phyloP scores from a whole-genome alignment of 2,797 vertebrate genomes.

The Chelon auratus region DNA sequence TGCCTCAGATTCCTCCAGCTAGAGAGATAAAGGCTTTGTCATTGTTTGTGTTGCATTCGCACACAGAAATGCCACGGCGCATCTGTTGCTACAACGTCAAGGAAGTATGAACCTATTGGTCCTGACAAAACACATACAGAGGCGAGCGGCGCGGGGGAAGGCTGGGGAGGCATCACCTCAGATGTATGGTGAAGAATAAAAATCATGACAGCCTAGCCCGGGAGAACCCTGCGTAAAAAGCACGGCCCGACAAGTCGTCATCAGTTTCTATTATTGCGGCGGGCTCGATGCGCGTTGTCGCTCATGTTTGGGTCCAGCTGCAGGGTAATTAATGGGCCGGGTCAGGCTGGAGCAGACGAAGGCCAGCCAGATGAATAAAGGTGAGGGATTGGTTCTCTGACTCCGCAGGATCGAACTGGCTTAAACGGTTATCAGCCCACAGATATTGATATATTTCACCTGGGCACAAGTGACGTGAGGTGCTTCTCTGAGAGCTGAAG shows the following conservation, averaged over 20 bases:
- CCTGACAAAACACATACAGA: conserved; percentile 62
- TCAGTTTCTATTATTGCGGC: conserved; percentile 70
- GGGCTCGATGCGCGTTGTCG: conserved; percentile 47
- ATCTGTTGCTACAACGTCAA: conserved; percentile 36
- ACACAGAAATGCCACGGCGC: conserved; percentile 33
- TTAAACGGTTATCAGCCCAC: conserved; percentile 77
- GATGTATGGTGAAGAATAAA: conserved; percentile 63
- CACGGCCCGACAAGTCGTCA: conserved; percentile 46
- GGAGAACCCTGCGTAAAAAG: conserved; percentile 38
- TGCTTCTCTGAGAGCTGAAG: conserved; percentile 54
- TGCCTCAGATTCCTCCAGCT: conserved; percentile 36
- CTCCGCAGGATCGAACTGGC: conserved; percentile 75
- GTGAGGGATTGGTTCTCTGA: conserved; percentile 75
- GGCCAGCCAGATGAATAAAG: conserved; percentile 80
- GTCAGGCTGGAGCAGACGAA: conserved; percentile 69
- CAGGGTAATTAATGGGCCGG: conserved; percentile 79
- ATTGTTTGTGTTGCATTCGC: conserved; percentile 59
- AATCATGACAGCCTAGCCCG: conserved; percentile 54
- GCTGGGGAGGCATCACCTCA: conserved; percentile 50
- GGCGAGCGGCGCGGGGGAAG: neutral
- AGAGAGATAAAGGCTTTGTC: conserved; percentile 52
- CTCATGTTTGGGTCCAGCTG: conserved; percentile 63
- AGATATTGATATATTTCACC: conserved; percentile 81
- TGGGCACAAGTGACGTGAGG: conserved; percentile 57
- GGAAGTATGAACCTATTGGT: conserved; percentile 57